Base-by-base conservation (phyloP, 2,888 invertebrate genomes). In the Lissocephala sabroskyi region DNA sequence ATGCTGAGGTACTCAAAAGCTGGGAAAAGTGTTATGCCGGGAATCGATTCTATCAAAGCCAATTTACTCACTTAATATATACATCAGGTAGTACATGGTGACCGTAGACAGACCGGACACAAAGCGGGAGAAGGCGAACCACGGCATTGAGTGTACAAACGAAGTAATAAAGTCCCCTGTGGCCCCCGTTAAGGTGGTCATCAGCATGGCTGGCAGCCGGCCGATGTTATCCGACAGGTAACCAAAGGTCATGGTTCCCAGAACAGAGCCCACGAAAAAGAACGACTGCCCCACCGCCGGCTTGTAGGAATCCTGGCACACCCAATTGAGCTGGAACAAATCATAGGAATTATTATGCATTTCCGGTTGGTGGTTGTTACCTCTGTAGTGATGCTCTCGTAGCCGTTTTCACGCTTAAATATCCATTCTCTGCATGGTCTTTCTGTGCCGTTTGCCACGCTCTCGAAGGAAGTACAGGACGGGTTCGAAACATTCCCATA, bases 1-100 rank as follows among this genome's bases (percentile, higher is more conserved):
- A 88, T 88, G 40, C 85, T 82, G 5, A 88, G 84, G 68, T 89
- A 89, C 79, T 89, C 89, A 84, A 89, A 86, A 16, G 88, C 88
- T 88, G 61, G 5, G 45, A 17, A 36, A 46, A 26, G 7, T 5
- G 1, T 10, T 16, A n/a, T 9, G 43, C 17, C 10, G 3, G 19
- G 1, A 32, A 6, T n/a, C 2, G 7, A 2, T 14, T n/a, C n/a
- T 33, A 3, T 4, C 14, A 7, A 3, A 4, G 5, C 9, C 1
- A n/a, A n/a, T n/a, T n/a, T 2, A 59, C 71, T 81, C 74, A 87
- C 88, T 87, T 63, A 88, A 85, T 59, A 89, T 89, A 55, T 88
- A 88, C 87, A 89, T 87, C 79, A 88, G 86, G 41, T 87, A 86
- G 71, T 87, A 88, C 67, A 87, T 87, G n/a, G 86, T 85, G 61